Conservation (phyloP, 2,888 invertebrate species). For the Drosophila affinis region DNA sequence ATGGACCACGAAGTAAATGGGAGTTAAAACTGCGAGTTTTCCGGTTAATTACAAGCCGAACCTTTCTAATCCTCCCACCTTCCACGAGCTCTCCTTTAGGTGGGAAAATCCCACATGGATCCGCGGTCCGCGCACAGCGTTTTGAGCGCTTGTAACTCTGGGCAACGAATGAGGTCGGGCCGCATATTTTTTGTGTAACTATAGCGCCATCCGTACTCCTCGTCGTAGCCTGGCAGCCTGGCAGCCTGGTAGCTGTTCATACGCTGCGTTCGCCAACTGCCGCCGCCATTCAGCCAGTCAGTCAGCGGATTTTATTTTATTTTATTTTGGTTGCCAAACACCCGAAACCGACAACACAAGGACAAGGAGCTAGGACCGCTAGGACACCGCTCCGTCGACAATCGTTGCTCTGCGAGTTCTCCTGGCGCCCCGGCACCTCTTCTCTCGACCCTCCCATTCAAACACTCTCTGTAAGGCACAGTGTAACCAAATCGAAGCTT, state of each 20-base stretch:
- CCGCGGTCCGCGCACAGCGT: constrained; percentile 51
- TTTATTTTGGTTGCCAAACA: constrained; percentile 69
- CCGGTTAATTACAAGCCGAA: constrained; percentile 36
- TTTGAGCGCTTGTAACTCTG: constrained; percentile 73
- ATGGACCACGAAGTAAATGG: constrained; percentile 18
- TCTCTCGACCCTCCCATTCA: constrained; percentile 3
- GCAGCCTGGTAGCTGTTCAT: constrained; percentile 33
- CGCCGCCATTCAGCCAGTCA: constrained; percentile 8
- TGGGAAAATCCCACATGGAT: constrained; percentile 50
- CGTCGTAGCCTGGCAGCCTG: constrained; percentile 36
- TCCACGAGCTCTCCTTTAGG: not conserved
- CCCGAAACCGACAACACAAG: constrained; percentile 66
- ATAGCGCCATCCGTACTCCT: constrained; percentile 48
- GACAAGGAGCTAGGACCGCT: constrained; percentile 11
- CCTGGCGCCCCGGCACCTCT: not conserved
- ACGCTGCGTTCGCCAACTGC: constrained; percentile 42
- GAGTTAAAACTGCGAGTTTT: constrained; percentile 20
- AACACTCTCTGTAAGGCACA: constrained; percentile 7
- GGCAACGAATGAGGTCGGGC: constrained; percentile 76
- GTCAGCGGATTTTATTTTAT: constrained; percentile 24
- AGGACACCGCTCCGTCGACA: constrained; percentile 9
- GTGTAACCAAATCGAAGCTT: not conserved
- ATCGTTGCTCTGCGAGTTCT: constrained; percentile 1
- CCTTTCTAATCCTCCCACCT: not conserved
- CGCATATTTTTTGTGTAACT: constrained; percentile 67